phyloP scores from a whole-genome alignment of 2,888 invertebrate species.

The Conistra vaccinii region DNA sequence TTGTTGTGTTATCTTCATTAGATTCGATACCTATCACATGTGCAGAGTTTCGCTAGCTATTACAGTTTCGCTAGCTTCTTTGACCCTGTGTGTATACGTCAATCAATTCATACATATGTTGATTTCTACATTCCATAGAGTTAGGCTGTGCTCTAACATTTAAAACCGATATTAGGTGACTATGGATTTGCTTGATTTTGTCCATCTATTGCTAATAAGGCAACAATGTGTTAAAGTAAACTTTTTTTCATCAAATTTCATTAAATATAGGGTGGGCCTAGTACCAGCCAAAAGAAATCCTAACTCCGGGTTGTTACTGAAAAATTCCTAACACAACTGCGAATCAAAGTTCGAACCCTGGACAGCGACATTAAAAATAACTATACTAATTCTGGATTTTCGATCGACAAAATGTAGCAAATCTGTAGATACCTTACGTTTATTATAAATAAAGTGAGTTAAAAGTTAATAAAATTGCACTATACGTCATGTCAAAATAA shows the following conservation, averaged over 20 bases:
- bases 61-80: neutral
- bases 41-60: neutral
- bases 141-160: slow-evolving; percentile 36
- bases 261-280: neutral
- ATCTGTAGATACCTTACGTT: neutral
- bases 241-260: neutral
- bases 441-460: slow-evolving; percentile 17
- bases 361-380: neutral
- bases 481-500: slow-evolving; percentile 22
- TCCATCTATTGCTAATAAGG: neutral
- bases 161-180: slow-evolving; percentile 2
- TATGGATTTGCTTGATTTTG: slow-evolving; percentile 23
- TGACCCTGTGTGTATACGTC: neutral
- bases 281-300: neutral
- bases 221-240: neutral
- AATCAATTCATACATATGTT: slow-evolving; percentile 38
- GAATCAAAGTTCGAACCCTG: neutral
- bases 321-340: no score
- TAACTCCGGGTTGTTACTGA: neutral
- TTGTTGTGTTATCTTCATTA: no score
- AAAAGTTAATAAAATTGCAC: slow-evolving; percentile 21
- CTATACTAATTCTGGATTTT: neutral
- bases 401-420: slow-evolving; percentile 10
- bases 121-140: slow-evolving; percentile 13
- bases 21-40: neutral